A percentile compares a stretch with the other conserved stretches of the same genome.
Evolutionary conservation across 2,888 invertebrate species (phyloP).

Genomic region (Atherix ibis): DNA sequence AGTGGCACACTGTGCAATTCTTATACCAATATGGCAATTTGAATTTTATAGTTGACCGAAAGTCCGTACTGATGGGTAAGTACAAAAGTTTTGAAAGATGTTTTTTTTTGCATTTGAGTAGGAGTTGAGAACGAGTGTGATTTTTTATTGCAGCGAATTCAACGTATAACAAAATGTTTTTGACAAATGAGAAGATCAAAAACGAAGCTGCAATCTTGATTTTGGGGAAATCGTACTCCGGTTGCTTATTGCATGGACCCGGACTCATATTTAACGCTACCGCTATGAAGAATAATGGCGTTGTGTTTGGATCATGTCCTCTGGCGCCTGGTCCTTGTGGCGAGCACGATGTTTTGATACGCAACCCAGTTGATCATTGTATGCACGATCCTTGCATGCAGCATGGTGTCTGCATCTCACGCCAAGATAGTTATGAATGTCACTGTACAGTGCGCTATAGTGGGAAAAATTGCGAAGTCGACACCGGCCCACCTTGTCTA

Average conservation of each 20-base stretch:
- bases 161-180: conserved; percentile 58
- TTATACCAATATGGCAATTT: conserved; percentile 32
- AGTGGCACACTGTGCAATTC: conserved; percentile 49
- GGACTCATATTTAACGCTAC: conserved; percentile 59
- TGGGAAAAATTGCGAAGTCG: conserved; percentile 76
- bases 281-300: conserved; percentile 47
- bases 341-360: conserved; percentile 36
- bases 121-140: no score
- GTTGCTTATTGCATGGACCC: conserved; percentile 77
- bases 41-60: conserved; percentile 30
- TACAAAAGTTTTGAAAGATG: no score
- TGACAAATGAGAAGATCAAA: conserved; percentile 54
- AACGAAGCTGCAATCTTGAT: conserved; percentile 56
- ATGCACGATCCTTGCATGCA: conserved; percentile 67
- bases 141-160: conserved; percentile 53
- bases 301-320: conserved; percentile 61
- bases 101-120: no score
- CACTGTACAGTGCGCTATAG: conserved; percentile 69
- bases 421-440: conserved; percentile 66
- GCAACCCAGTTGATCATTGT: conserved; percentile 51
- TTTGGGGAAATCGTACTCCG: conserved; percentile 66
- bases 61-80: conserved; percentile 29
- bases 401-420: conserved; percentile 64
- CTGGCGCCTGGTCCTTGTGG: conserved; percentile 54
- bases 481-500: conserved; percentile 57